A percentile compares a stretch with the other conserved stretches of the same genome.
These are phyloP conservation scores for Drosophila hydei DNA, from an alignment of 1,140 invertebrate species.

Conservation along the genomic window DNA sequence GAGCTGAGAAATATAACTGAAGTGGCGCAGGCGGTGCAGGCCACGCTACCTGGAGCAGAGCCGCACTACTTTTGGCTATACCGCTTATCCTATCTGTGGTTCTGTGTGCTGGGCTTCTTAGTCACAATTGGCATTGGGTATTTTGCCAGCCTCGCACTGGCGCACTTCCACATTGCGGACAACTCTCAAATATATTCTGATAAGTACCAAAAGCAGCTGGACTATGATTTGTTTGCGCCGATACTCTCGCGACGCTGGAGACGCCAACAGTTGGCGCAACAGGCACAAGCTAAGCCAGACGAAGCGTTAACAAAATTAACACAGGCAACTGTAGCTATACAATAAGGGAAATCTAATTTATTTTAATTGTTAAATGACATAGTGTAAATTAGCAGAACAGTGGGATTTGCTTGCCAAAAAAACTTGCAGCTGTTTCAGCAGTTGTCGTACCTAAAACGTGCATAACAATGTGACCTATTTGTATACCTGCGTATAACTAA, in stretches of 20 bases:
- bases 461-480: conserved; percentile 74
- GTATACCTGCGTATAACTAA: conserved; percentile 65
- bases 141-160: conserved; percentile 84
- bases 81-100: conserved; percentile 94
- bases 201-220: conserved; percentile 57
- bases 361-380: conserved; percentile 22
- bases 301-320: conserved; percentile 60
- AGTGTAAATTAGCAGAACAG: conserved; percentile 18
- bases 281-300: conserved; percentile 22
- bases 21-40: conserved; percentile 30
- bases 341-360: conserved; percentile 44
- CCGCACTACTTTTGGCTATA: conserved; percentile 71
- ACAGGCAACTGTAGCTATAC: conserved; percentile 7
- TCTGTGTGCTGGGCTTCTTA: conserved; percentile 88
- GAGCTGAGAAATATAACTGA: conserved; percentile 41
- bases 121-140: conserved; percentile 88
- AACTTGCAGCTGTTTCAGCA: conserved; percentile 18
- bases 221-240: conserved; percentile 88
- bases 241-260: conserved; percentile 84
- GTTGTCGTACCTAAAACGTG: conserved; percentile 70
- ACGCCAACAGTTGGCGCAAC: conserved; percentile 36
- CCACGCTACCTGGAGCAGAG: neutral
- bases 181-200: conserved; percentile 75
- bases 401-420: conserved; percentile 13
- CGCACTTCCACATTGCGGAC: conserved; percentile 55